phyloP scores from a whole-genome alignment of 2,113 vertebrate genomes.

The Choloepus hoffmanni region DNA sequence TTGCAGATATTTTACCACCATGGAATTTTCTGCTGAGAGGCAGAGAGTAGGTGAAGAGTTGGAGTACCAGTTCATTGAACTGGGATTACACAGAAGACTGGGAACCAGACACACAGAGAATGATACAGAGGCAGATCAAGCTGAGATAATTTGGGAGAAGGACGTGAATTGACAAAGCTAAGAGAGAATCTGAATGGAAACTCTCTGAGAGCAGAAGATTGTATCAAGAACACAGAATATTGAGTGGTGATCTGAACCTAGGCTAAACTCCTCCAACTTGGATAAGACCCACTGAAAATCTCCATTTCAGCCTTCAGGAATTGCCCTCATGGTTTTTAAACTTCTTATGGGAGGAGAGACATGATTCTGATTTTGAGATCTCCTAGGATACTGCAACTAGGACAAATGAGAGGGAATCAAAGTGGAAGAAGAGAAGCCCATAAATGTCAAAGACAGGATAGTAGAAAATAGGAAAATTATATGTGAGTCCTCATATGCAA shows the following conservation, averaged over 20 bases:
- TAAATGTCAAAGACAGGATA: background rate
- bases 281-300: background rate
- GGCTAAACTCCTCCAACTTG: background rate
- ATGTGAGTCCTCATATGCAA: background rate
- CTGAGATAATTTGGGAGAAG: background rate
- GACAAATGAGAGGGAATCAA: background rate
- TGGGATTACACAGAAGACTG: background rate
- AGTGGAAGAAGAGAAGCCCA: background rate
- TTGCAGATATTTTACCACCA: background rate
- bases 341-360: background rate
- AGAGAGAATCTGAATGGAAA: background rate
- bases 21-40: background rate
- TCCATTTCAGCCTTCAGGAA: background rate
- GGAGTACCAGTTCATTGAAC: background rate
- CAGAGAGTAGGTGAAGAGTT: background rate
- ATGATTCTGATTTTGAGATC: background rate
- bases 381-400: background rate
- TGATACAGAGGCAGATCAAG: fast-evolving
- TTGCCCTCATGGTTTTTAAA: background rate
- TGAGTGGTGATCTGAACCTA: background rate
- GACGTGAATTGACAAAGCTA: background rate
- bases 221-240: background rate
- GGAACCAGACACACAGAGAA: background rate
- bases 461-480: background rate
- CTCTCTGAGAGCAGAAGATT: background rate